A percentile compares a stretch with the other conserved stretches of the same genome.
Evolutionary conservation across 2,888 invertebrate genomes (phyloP).

Genomic region (Himalopsyche kuldschensis): DNA sequence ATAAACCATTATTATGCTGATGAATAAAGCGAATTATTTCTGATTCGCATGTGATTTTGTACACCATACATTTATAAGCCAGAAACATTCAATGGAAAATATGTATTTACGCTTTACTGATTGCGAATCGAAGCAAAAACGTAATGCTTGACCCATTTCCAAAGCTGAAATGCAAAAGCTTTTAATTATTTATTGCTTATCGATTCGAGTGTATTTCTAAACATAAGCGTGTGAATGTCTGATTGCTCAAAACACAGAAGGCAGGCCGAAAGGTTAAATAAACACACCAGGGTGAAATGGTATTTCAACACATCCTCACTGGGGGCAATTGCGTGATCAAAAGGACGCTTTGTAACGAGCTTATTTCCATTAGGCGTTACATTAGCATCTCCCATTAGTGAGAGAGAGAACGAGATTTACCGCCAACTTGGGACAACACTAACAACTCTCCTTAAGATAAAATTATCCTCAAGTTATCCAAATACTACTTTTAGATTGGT

Average conservation of each 20-base stretch:
- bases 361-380: constrained; percentile 20
- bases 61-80: too few species aligned
- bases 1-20: too few species aligned
- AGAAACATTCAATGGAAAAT: too few species aligned
- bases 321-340: constrained; percentile 16
- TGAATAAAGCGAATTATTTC: too few species aligned
- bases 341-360: constrained; percentile 19
- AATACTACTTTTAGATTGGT: too few species aligned
- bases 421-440: background rate
- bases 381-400: constrained; percentile 21
- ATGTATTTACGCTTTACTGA: too few species aligned
- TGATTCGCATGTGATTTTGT: too few species aligned
- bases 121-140: too few species aligned
- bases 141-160: background rate
- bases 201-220: background rate
- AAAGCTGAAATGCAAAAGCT: background rate
- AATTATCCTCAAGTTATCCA: background rate
- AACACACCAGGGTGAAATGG: background rate
- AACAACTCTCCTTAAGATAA: background rate
- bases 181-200: background rate
- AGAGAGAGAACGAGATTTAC: background rate
- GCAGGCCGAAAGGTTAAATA: background rate
- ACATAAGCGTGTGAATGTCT: background rate
- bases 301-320: background rate
- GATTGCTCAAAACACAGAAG: background rate